phyloP scores from a whole-genome alignment of 2,113 vertebrate species.

The Corythornis vintsioides region DNA sequence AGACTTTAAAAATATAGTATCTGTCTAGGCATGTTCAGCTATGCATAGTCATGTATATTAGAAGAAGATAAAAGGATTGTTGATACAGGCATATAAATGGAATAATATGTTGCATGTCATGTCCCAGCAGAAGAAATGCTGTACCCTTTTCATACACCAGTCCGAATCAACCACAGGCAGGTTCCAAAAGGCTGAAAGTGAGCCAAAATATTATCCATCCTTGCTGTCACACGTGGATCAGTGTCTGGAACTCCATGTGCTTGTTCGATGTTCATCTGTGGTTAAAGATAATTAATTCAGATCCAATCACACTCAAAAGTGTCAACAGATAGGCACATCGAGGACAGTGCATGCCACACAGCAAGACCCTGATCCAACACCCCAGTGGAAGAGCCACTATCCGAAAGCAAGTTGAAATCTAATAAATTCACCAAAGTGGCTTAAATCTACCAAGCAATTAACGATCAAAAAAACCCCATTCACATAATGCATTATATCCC shows the following conservation, averaged over 20 bases:
- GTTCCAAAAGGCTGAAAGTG: not conserved
- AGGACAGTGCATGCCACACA: rapidly evolving
- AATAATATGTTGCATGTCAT: rapidly evolving
- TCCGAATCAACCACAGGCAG: not conserved
- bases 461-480: rapidly evolving
- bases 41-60: rapidly evolving
- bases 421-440: rapidly evolving
- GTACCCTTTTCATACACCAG: not conserved
- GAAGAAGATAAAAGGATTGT: rapidly evolving
- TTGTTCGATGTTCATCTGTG: not conserved
- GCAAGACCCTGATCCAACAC: rapidly evolving
- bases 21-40: not conserved
- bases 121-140: not conserved
- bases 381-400: rapidly evolving
- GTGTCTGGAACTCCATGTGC: constrained; percentile 1
- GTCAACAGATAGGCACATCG: rapidly evolving
- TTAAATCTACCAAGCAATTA: too few relatives aligned
- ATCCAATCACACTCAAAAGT: not conserved
- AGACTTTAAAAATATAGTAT: not conserved
- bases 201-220: not conserved
- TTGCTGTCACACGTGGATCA: not conserved
- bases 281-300: not conserved
- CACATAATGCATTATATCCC: rapidly evolving
- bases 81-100: not conserved
- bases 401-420: not conserved